Conservation (phyloP, 2,888 invertebrate species). For the Noctua fimbriata region DNA sequence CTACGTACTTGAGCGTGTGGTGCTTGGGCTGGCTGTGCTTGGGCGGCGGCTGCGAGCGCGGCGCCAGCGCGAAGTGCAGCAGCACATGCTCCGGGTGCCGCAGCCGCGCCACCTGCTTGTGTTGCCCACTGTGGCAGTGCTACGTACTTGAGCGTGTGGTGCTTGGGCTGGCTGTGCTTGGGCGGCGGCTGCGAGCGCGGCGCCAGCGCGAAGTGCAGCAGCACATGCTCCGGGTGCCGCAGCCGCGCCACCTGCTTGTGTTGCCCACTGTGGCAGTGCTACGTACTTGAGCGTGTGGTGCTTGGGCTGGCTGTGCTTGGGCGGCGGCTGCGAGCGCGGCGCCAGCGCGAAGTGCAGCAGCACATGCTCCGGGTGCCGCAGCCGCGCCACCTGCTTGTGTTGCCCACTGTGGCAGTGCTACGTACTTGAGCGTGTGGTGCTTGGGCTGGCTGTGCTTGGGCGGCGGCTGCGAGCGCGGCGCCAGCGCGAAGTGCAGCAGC, state of each 20-base stretch:
- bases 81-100: slow-evolving; percentile 97
- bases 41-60: slow-evolving; percentile 93
- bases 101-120: slow-evolving; percentile 95
- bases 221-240: slow-evolving; percentile 96
- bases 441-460: slow-evolving; percentile 94
- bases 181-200: slow-evolving; percentile 92
- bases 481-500: slow-evolving; percentile 97
- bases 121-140: neutral
- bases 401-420: neutral
- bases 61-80: slow-evolving; percentile 97
- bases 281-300: slow-evolving; percentile 96
- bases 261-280: neutral
- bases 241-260: slow-evolving; percentile 95
- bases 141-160: slow-evolving; percentile 95
- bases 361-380: slow-evolving; percentile 96
- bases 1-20: slow-evolving; percentile 94
- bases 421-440: slow-evolving; percentile 96
- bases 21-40: slow-evolving; percentile 96
- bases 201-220: slow-evolving; percentile 98
- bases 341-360: slow-evolving; percentile 98
- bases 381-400: slow-evolving; percentile 95
- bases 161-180: slow-evolving; percentile 95
- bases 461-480: slow-evolving; percentile 93
- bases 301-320: slow-evolving; percentile 94
- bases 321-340: slow-evolving; percentile 93